A percentile compares a stretch with the other conserved stretches of the same genome.
phyloP scores from a whole-genome alignment of 2,888 invertebrate species.

The Cylindroiulus punctatus region DNA sequence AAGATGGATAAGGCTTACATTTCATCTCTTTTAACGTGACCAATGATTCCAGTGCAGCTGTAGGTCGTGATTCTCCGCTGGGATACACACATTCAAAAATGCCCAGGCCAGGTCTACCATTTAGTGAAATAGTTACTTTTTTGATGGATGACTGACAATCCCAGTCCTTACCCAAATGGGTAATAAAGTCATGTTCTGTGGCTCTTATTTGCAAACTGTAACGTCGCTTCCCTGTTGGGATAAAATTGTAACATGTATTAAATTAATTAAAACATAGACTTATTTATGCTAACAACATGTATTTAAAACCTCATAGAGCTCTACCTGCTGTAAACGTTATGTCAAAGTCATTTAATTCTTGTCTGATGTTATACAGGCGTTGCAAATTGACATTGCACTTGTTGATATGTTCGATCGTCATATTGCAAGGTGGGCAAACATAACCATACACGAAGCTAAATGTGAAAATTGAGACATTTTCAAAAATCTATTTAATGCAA shows the following conservation, averaged over 20 bases:
- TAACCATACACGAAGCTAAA: conserved; percentile 44
- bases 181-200: neutral
- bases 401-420: conserved; percentile 25
- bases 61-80: neutral
- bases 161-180: neutral
- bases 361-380: neutral
- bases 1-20: neutral
- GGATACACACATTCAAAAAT: neutral
- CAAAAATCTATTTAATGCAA: neutral
- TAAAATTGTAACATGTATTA: neutral
- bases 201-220: neutral
- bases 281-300: neutral
- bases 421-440: conserved; percentile 46
- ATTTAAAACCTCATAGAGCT: neutral
- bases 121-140: neutral
- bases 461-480: neutral
- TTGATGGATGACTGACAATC: neutral
- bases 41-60: neutral
- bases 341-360: neutral
- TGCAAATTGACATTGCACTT: neutral
- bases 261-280: neutral
- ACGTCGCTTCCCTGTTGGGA: neutral
- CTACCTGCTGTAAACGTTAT: neutral
- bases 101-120: neutral
- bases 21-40: neutral